Evolutionary conservation across 2,797 vertebrate species (phyloP), one percentile per base, ranked within the genome.

Genomic region (Tragopan temminckii): DNA sequence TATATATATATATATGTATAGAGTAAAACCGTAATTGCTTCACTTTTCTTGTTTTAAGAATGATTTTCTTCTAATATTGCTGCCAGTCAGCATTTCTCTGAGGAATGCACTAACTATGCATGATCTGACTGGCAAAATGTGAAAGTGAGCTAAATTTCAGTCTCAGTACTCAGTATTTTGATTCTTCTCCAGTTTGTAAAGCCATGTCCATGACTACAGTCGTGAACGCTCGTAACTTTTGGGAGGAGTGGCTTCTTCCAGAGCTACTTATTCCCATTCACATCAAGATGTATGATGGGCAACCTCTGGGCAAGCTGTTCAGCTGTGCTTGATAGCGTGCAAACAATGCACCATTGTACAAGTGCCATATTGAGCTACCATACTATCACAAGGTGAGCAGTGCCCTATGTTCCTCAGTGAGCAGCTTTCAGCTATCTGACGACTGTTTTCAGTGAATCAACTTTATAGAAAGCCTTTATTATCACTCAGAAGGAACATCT

Each of bases 61-160:
- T 69, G 3, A 62, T 24, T 57, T 84, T 89, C 10, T 61, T 63
- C 33, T 64, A 68, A 63, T 68, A 25, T 84, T 80, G 36, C 48
- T 67, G 33, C 29, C 76, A 94, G 64, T 72, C 84, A 92, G 46
- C 63, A 53, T 71, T 88, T 80, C 33, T 74, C 71, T 62, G 31
- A 62, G 64, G 78, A 46, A 63, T 3, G 3, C 76, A 58, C 29
- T 64, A 79, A 67, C 8, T 29, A 17, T 9, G 20, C 24, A 17
- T 4, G 16, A 77, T 29, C 23, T 58, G 52, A 81, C 0, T 36
- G 61, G 33, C 8, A 85, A 81, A 92, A n/a, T 50, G 68, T 45
- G 23, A 70, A 69, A 80, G 24, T 16, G 13, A 96, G 24, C 42
- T 50, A 46, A 24, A 70, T 84, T 68, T 87, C 53, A 79, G 9